phyloP scores from a whole-genome alignment of 2,113 vertebrate species.

The Proteles cristata region DNA sequence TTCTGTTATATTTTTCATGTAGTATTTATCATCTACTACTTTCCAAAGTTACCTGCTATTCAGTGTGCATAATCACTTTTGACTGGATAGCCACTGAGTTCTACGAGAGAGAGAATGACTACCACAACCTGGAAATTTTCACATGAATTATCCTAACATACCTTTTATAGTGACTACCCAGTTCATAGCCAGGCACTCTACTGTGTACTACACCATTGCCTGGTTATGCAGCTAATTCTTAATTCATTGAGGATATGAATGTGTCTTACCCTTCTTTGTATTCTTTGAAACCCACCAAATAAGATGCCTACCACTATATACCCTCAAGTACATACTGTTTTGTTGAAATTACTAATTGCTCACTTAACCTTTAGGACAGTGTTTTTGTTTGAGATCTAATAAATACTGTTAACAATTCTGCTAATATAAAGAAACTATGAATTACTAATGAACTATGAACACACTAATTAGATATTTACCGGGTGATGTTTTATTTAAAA shows the following conservation, averaged over 20 bases:
- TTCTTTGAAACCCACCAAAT: constrained; percentile 17
- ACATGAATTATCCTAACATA: not conserved
- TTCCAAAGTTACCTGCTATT: not conserved
- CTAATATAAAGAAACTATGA: constrained; percentile 47
- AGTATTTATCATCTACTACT: constrained; percentile 31
- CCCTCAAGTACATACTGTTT: not conserved
- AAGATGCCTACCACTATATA: not conserved
- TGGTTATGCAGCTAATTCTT: not conserved
- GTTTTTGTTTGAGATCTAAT: constrained; percentile 1
- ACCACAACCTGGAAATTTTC: not conserved
- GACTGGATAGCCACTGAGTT: not conserved
- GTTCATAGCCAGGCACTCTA: not conserved
- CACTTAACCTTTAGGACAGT: not conserved
- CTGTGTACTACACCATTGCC: not conserved
- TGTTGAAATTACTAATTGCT: constrained; percentile 37
- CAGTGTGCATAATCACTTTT: not conserved
- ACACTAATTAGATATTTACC: constrained; percentile 20
- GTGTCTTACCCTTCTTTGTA: not conserved
- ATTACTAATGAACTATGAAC: constrained; percentile 32
- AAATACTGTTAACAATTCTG: not conserved
- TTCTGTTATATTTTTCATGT: constrained; percentile 1
- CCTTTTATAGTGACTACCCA: not conserved
- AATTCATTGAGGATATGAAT: not conserved
- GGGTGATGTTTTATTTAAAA: constrained; percentile 44
- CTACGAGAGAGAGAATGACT: not conserved